Percentiles rank a stretch among this genome's conserved stretches.
Conservation (phyloP, 2,797 vertebrate genomes). For the Crocidura indochinensis region DNA sequence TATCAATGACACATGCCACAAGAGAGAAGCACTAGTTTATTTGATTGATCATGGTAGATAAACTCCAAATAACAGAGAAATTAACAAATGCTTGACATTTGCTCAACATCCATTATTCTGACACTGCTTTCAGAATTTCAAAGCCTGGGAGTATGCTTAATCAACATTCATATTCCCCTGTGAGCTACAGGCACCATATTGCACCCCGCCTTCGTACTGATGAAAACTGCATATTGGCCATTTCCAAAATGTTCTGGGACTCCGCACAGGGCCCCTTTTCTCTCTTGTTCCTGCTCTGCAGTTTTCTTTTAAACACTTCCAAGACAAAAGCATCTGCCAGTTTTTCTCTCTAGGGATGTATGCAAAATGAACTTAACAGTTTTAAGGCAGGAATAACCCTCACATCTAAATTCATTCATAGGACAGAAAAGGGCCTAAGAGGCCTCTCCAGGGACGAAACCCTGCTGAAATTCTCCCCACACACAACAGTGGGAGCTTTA, state of each 20-base stretch:
- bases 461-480: constrained; percentile 94
- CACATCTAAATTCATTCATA: constrained; percentile 99
- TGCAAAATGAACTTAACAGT: constrained; percentile 96
- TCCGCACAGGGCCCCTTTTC: constrained; percentile 92
- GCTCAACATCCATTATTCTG: constrained; percentile 99
- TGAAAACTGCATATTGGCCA: constrained; percentile 99
- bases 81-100: constrained; percentile 99
- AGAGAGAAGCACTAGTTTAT: constrained; percentile 95
- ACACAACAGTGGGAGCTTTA: constrained; percentile 95
- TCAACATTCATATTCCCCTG: constrained; percentile 99
- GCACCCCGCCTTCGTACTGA: constrained; percentile 93
- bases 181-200: constrained; percentile 98
- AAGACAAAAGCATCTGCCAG: constrained; percentile 97
- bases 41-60: constrained; percentile 98
- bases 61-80: constrained; percentile 99
- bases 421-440: constrained; percentile 95
- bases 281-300: constrained; percentile 92
- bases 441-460: constrained; percentile 96
- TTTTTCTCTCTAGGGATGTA: constrained; percentile 94
- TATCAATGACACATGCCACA: constrained; percentile 99
- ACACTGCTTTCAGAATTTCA: constrained; percentile 99
- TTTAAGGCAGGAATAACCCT: constrained; percentile 96
- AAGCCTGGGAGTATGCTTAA: constrained; percentile 99
- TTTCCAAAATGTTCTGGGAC: constrained; percentile 98
- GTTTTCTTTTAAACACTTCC: constrained; percentile 95